Conservation (phyloP, 2,113 vertebrate genomes). For the Chlorodrepanis virens region DNA sequence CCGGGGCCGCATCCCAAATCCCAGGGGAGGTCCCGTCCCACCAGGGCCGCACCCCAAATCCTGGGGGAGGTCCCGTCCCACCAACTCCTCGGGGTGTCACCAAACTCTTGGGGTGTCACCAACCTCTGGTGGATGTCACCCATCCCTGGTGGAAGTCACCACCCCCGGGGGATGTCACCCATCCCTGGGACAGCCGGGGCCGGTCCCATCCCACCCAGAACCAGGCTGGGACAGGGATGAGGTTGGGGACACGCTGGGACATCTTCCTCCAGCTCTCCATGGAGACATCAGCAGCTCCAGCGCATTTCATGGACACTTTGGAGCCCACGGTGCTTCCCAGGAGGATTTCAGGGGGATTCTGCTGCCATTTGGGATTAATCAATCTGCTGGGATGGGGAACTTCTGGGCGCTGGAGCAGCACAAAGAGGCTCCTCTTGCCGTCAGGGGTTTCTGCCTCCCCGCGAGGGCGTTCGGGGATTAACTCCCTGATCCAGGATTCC, state of each 20-base stretch:
- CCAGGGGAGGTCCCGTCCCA: too few species aligned
- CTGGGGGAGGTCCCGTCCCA: not conserved
- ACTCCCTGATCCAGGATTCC: not conserved
- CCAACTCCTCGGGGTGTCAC: not conserved
- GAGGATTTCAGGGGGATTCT: not conserved
- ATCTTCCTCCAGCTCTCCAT: not conserved
- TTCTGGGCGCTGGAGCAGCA: not conserved
- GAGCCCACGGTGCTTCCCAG: not conserved
- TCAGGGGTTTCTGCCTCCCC: not conserved
- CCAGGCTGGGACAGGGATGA: not conserved
- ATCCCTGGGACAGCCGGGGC: not conserved
- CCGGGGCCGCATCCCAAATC: too few species aligned
- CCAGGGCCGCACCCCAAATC: too few species aligned
- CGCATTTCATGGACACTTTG: fast-evolving
- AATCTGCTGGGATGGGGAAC: fast-evolving
- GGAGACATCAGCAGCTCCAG: not conserved
- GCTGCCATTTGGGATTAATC: not conserved
- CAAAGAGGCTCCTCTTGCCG: not conserved
- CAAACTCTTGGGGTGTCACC: too few species aligned
- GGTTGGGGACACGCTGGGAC: not conserved
- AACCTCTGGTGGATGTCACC: not conserved
- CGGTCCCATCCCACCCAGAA: fast-evolving
- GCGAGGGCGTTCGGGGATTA: not conserved
- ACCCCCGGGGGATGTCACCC: too few species aligned
- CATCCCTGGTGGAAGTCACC: too few species aligned